These are phyloP conservation scores for Cheilosia variabilis DNA, from an alignment of 2,888 invertebrate species.

Conservation along the genomic window DNA sequence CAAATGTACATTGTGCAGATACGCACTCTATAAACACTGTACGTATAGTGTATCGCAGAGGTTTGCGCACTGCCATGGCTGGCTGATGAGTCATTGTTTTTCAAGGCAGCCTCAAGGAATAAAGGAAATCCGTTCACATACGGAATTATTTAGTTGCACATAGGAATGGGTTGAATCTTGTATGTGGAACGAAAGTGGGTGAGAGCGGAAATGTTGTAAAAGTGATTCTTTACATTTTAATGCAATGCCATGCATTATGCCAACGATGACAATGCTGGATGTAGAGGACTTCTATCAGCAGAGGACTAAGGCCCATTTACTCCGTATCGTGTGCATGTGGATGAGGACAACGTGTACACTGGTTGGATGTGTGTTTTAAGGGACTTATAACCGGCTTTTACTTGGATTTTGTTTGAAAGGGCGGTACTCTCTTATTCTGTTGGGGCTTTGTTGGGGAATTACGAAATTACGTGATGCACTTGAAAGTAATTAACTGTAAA, in stretches of 20 bases:
- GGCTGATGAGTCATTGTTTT: conserved; percentile 72
- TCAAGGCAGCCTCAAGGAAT: conserved; percentile 65
- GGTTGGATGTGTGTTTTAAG: conserved; percentile 57
- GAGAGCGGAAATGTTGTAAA: conserved; percentile 72
- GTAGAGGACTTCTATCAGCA: background rate
- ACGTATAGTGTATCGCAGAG: no score
- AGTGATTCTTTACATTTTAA: conserved; percentile 75
- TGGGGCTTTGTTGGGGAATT: conserved; percentile 51
- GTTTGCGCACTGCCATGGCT: conserved; percentile 10
- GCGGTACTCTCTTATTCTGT: conserved; percentile 36
- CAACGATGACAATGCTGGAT: conserved; percentile 34
- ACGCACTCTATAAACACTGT: background rate
- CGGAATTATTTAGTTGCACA: conserved; percentile 70
- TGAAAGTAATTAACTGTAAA: conserved; percentile 60
- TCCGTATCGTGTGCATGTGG: background rate
- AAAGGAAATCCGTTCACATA: conserved; percentile 74
- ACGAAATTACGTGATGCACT: conserved; percentile 55
- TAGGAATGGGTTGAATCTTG: conserved; percentile 18
- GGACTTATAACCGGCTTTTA: conserved; percentile 48
- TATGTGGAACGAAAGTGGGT: background rate
- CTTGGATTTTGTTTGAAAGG: conserved; percentile 40
- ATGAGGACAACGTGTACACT: conserved; percentile 27
- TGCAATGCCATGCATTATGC: conserved; percentile 72
- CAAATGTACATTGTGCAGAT: conserved; percentile 3
- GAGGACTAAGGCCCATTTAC: background rate